Percentiles rank a stretch among this genome's conserved stretches.
Evolutionary conservation across 2,113 vertebrate species (phyloP).

Genomic region (Spilogale gracilis): DNA sequence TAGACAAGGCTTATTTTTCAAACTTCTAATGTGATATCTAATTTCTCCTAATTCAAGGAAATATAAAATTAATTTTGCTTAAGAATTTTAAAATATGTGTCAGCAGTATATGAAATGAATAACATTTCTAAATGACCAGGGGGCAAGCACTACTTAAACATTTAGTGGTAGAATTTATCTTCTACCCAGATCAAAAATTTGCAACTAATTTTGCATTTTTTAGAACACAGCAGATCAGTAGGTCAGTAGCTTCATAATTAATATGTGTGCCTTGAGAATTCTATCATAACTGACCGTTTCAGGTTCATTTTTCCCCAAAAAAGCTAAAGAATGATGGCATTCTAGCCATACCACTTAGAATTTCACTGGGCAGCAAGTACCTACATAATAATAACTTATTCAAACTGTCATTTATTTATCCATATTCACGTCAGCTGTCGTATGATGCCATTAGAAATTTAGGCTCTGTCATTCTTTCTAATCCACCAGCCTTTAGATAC

Average conservation of each 20-base stretch:
- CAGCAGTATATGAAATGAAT: conserved; percentile 51
- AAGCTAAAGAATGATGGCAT: background rate
- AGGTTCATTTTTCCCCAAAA: background rate
- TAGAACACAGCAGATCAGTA: conserved; percentile 26
- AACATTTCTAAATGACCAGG: conserved; percentile 49
- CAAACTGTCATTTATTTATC: background rate
- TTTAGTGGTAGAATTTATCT: conserved; percentile 67
- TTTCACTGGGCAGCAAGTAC: background rate
- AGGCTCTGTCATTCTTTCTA: background rate
- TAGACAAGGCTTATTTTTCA: background rate
- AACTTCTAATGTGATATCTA: background rate
- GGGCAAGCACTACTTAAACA: conserved; percentile 61
- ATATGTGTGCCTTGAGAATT: conserved; percentile 30
- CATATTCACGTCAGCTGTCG: background rate
- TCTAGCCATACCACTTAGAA: background rate
- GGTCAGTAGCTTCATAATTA: conserved; percentile 58
- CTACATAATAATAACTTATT: background rate
- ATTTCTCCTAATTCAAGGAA: conserved; percentile 34
- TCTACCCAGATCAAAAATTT: conserved; percentile 70
- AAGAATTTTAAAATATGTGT: conserved; percentile 43
- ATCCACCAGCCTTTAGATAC: background rate
- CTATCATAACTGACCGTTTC: background rate
- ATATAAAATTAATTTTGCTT: conserved; percentile 57
- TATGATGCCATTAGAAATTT: background rate
- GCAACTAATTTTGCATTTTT: conserved; percentile 60